Conservation (phyloP, 2,888 invertebrate genomes). For the Drosophila hamatofila region DNA sequence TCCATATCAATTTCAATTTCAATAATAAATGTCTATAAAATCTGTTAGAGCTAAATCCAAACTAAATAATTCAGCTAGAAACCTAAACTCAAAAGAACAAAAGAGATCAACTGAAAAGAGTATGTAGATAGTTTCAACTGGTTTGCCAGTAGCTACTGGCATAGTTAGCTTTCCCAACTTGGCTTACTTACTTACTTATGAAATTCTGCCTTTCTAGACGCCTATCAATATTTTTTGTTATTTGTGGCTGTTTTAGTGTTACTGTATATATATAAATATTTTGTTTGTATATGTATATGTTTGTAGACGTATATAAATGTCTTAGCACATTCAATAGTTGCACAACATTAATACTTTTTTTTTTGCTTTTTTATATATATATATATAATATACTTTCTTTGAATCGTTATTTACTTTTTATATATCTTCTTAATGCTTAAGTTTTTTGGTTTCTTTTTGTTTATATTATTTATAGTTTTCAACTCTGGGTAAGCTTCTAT, state of each 20-base stretch:
- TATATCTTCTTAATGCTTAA: conserved; percentile 47
- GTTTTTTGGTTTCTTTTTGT: conserved; percentile 32
- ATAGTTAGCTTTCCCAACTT: conserved; percentile 6
- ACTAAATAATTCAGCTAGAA: conserved; percentile 46
- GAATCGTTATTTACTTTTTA: conserved; percentile 46
- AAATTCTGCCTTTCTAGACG: conserved; percentile 35
- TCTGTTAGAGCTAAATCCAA: conserved; percentile 15
- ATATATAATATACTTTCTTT: conserved; percentile 43
- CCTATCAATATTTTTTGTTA: conserved; percentile 42
- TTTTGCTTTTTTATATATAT: conserved; percentile 41
- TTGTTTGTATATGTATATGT: conserved; percentile 73
- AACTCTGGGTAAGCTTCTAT: conserved; percentile 65
- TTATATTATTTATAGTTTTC: conserved; percentile 54
- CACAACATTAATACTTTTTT: conserved; percentile 79
- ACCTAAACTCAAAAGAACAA: conserved; percentile 6
- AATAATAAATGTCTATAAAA: conserved; percentile 17
- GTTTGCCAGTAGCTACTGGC: conserved; percentile 13
- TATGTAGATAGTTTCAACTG: neutral
- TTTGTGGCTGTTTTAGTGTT: conserved; percentile 35
- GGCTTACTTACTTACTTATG: conserved; percentile 3
- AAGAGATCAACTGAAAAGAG: neutral
- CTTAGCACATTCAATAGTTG: conserved; percentile 79
- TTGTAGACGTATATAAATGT: conserved; percentile 80
- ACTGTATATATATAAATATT: conserved; percentile 67
- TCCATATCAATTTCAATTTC: neutral